Base-by-base conservation (phyloP, 2,797 vertebrate genomes). In the Amblyopsis hoosieri region DNA sequence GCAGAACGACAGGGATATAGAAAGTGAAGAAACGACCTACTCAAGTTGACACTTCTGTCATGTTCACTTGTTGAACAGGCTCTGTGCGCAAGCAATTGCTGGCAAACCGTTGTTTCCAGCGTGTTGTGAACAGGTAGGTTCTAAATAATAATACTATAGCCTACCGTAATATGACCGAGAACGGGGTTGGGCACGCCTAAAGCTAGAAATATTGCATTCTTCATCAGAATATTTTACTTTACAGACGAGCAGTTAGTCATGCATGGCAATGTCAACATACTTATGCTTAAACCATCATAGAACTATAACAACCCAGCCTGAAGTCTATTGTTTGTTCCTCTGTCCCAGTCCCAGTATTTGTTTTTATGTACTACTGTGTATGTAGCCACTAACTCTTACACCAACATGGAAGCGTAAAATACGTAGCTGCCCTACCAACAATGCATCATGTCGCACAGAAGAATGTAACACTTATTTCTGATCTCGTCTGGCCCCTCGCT, bases 61-160 rank as follows among this genome's bases (percentile, higher is more conserved):
- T 75, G 83, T 74, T 63, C n/a, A 81, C 85, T 82, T 86, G 82
- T 87, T 85, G 85, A 86, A 62, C 37, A 14, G 61, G 49, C 62
- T 67, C 62, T 47, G 68, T 52, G 69, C 53, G 15, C n/a, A 8
- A 12, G 62, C 52, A 64, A 15, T 64, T n/a, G 42, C 12, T 12
- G 2, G 3, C 29, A 5, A 12, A 66, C 62, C 46, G 56, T 64
- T 45, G 70, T 71, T 71, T 59, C 59, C 62, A 57, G 29, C 67
- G 70, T 12, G 65, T 56, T 62, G 56, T 7, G 50, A 68, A 65
- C 78, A 82, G 85, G 83, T 86, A 85, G 19, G 79, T 13, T 42
- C 15, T 5, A 33, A 61, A 64, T 23, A 54, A 6, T 6, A 54
- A 53, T 53, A 31, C 15, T 54, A 31, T 11, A 12, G 37, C 2